These are phyloP conservation scores for Aphelenchoides besseyi DNA, from an alignment of 1,140 invertebrate species.

Conservation along the genomic window DNA sequence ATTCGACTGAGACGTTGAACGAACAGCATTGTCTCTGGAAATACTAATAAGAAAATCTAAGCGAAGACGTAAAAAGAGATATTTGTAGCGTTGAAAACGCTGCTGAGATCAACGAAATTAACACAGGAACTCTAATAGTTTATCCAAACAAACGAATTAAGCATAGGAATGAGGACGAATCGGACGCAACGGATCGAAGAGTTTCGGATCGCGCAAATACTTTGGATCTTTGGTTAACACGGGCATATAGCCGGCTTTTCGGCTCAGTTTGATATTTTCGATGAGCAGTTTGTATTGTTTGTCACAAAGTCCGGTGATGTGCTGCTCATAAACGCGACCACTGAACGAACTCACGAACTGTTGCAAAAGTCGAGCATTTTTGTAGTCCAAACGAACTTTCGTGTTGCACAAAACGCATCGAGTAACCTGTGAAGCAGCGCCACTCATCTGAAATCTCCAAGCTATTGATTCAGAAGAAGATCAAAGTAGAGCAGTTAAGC, in stretches of 20 bases:
- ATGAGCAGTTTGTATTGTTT: conserved; percentile 58
- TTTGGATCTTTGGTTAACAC: conserved; percentile 73
- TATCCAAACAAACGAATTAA: conserved; percentile 24
- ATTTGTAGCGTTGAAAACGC: background rate
- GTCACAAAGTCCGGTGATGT: conserved; percentile 74
- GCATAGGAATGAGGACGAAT: conserved; percentile 71
- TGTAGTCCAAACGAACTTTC: conserved; percentile 80
- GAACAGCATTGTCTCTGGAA: background rate
- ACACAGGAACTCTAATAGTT: conserved; percentile 4
- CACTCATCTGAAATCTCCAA: conserved; percentile 5
- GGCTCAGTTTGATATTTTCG: conserved; percentile 51
- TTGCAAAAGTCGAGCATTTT: conserved; percentile 80
- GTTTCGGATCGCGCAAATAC: conserved; percentile 77
- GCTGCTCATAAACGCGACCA: conserved; percentile 80
- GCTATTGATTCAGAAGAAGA: too few relatives aligned
- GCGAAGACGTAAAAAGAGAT: background rate
- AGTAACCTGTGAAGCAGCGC: background rate
- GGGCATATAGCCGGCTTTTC: conserved; percentile 71
- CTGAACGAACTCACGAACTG: conserved; percentile 92
- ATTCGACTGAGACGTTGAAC: background rate
- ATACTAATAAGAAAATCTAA: background rate
- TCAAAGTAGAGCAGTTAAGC: background rate
- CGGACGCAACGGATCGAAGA: conserved; percentile 80
- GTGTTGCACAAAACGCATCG: conserved; percentile 81
- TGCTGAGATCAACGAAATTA: background rate